Evolutionary conservation across 1,140 invertebrate species (phyloP).

Genomic region (Lasioglossum albipes): DNA sequence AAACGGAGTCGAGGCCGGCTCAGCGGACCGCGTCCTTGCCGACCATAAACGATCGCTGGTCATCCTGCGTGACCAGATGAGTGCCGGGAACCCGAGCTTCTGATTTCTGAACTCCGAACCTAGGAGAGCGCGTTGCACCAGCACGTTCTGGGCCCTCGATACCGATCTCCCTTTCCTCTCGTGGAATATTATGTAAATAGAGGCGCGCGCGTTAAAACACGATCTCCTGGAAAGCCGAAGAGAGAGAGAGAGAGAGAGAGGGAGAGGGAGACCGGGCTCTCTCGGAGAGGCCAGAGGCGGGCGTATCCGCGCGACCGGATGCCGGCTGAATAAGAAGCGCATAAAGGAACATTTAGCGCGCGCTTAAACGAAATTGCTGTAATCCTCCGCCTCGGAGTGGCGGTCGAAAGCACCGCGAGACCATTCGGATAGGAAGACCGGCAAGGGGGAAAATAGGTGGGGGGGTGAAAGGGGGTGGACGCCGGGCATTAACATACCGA

Average conservation of each 20-base stretch:
- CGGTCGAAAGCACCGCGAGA: constrained; percentile 32
- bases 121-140: background rate
- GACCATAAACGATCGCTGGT: no score
- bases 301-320: constrained; percentile 38
- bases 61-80: no score
- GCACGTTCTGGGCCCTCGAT: constrained; percentile 55
- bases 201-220: constrained; percentile 63
- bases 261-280: background rate
- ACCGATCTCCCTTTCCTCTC: constrained; percentile 58
- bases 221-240: constrained; percentile 21
- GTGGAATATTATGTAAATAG: constrained; percentile 76
- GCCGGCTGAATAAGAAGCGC: constrained; percentile 65
- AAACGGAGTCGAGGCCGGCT: no score
- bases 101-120: no score
- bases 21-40: no score
- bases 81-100: no score
- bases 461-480: constrained; percentile 12
- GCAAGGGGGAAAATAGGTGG: constrained; percentile 13
- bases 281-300: background rate
- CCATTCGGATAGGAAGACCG: background rate
- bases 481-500: constrained; percentile 76
- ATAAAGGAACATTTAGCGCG: constrained; percentile 77
- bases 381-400: constrained; percentile 66
- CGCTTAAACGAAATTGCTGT: constrained; percentile 77
- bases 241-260: no score